A percentile compares a stretch with the other conserved stretches of the same genome.
Conservation (phyloP, 2,888 invertebrate species). For the Pecten maximus region DNA sequence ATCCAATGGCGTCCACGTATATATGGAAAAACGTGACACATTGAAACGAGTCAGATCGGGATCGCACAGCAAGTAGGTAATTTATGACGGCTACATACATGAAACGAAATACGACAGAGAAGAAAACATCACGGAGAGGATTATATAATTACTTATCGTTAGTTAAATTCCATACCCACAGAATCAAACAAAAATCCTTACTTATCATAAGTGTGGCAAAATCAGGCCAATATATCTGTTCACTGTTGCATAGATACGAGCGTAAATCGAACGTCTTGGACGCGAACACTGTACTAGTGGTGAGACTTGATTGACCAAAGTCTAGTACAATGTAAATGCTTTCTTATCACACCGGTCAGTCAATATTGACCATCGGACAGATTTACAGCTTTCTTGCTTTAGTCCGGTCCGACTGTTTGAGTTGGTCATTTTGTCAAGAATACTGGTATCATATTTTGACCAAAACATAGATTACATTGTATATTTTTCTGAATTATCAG, state of each 20-base stretch:
- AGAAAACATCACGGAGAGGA: not conserved
- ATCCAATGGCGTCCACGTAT: not conserved
- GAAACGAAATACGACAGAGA: not conserved
- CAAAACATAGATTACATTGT: not conserved
- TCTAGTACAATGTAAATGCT: conserved; percentile 9
- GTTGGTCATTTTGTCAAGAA: not conserved
- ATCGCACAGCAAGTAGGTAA: not conserved
- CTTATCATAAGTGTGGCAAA: not conserved
- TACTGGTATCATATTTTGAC: not conserved
- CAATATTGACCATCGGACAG: conserved; percentile 4
- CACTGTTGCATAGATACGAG: not conserved
- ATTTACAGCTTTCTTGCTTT: not conserved
- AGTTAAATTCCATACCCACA: not conserved
- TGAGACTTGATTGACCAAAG: not conserved
- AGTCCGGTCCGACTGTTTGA: not conserved
- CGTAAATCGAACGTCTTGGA: not conserved
- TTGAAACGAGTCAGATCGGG: not conserved
- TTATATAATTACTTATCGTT: not conserved
- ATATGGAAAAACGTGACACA: not conserved
- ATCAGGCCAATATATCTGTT: not conserved
- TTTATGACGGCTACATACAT: not conserved
- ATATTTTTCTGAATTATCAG: not conserved
- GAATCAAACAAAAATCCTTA: not conserved
- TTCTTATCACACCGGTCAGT: not conserved
- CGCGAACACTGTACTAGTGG: not conserved